Conservation (phyloP, 2,888 invertebrate species). For the Drosophila neutralis region DNA sequence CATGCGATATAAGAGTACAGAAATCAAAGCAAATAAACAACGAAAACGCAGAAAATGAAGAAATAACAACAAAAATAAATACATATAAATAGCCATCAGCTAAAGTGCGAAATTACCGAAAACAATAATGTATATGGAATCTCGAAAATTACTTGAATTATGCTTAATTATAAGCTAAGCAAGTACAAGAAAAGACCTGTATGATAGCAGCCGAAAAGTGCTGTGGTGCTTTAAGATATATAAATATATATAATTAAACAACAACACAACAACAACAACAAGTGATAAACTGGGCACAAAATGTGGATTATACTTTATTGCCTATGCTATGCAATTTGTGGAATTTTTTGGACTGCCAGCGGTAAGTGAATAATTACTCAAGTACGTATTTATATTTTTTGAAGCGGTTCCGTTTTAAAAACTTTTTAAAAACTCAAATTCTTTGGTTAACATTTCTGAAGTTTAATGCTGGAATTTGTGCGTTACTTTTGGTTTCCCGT, state of each 20-base stretch:
- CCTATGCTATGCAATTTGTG: slow-evolving; percentile 46
- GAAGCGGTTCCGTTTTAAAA: neutral
- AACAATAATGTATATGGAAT: neutral
- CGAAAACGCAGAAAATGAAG: slow-evolving; percentile 4
- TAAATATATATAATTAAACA: neutral
- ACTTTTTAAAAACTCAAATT: slow-evolving; percentile 2
- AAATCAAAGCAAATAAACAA: slow-evolving; percentile 14
- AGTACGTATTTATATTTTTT: neutral
- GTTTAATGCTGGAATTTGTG: slow-evolving; percentile 17
- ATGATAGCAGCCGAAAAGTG: slow-evolving; percentile 11
- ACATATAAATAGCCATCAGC: slow-evolving; percentile 5
- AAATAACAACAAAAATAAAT: slow-evolving; percentile 11
- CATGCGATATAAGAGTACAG: slow-evolving; percentile 32
- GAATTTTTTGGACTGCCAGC: slow-evolving; percentile 41
- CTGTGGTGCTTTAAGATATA: slow-evolving; percentile 45
- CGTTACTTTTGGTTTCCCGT: slow-evolving; percentile 31
- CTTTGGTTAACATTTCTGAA: slow-evolving; percentile 4
- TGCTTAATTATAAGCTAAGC: slow-evolving; percentile 30
- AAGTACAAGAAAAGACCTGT: slow-evolving; percentile 33
- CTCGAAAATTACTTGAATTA: slow-evolving; percentile 28
- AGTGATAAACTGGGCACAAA: slow-evolving; percentile 27
- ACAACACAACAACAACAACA: slow-evolving; percentile 6
- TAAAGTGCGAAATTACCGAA: slow-evolving; percentile 14
- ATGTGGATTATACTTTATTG: slow-evolving; percentile 65
- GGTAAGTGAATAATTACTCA: slow-evolving; percentile 48